Evolutionary conservation across 2,113 vertebrate species (phyloP), one percentile per base, ranked within the genome.

Genomic region (Nothobranchius furzeri): DNA sequence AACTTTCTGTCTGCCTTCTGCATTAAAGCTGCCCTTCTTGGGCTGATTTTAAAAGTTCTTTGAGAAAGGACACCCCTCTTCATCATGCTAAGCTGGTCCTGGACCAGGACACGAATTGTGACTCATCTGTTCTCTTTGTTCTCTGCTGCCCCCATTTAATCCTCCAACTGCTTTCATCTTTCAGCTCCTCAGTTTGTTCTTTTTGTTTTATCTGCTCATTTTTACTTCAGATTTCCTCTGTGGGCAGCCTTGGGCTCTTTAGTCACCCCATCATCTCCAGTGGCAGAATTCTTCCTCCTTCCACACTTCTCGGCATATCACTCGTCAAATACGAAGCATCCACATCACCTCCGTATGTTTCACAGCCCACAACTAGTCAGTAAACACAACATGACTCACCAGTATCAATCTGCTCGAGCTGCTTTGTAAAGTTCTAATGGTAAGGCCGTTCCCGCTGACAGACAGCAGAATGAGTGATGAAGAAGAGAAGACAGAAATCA

Each of bases 371-470:
- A 66, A n/a, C 57, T 68, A 75, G 79, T 81, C 84, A 81, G 76
- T 66, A 81, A 85, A 73, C 73, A 73, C 73, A 86, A 81, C 70
- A 70, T 75, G 77, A 85, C 64, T 77, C 69, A 72, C 45, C 68
- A 55, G 78, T 82, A 76, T 82, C 76, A 79, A 36, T 79, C 70
- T 74, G 50, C 30, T 70, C 20, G 58, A 70, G 59, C 62, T 56
- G 57, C 71, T 73, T 40, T 76, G 2, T 49, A 76, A 74, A 75
- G 78, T 81, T 75, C 81, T 57, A 25, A 64, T 36, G 68, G 48
- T 79, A 73, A 85, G 78, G 7, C 4, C 78, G 68, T 53, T 53
- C 74, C 76, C 76, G 68, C 20, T 20, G 20, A 20, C 20, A 20
- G 1, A 20, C 25, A 47, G 68, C 73, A 68, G 83, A 70, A 83